A percentile compares a stretch with the other conserved stretches of the same genome.
These are phyloP conservation scores for Drosophila macrothrix DNA, from an alignment of 2,888 invertebrate genomes.

Conservation along the genomic window DNA sequence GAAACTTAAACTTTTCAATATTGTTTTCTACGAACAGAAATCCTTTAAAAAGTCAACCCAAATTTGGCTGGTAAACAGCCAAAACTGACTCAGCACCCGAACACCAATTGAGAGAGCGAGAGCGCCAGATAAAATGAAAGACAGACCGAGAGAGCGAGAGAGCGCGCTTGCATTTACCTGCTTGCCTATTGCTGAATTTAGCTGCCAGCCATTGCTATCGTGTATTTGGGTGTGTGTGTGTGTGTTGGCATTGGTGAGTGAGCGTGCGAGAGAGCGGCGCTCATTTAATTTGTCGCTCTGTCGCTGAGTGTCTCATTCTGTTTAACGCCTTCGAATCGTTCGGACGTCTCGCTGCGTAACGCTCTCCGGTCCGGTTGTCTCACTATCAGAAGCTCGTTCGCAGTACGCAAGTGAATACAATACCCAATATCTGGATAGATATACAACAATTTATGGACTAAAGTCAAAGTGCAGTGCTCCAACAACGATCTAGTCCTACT, in stretches of 20 bases:
- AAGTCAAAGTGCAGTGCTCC: slow-evolving; percentile 27
- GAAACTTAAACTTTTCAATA: slow-evolving; percentile 5
- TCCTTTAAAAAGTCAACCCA: slow-evolving; percentile 16
- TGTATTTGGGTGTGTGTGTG: background rate
- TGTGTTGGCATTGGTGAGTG: slow-evolving; percentile 6
- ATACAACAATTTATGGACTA: slow-evolving; percentile 9
- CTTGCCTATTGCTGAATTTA: slow-evolving; percentile 65
- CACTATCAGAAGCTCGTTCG: slow-evolving; percentile 33
- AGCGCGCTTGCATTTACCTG: slow-evolving; percentile 50
- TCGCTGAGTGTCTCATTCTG: slow-evolving; percentile 72
- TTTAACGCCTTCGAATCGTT: slow-evolving; percentile 75
- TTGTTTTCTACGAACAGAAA: background rate
- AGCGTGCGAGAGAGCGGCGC: slow-evolving; percentile 20
- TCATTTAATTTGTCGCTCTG: slow-evolving; percentile 57
- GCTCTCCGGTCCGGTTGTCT: slow-evolving; percentile 42
- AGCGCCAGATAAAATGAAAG: background rate
- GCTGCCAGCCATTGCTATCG: slow-evolving; percentile 5
- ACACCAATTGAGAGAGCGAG: slow-evolving; percentile 27
- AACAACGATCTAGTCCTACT: slow-evolving; percentile 27
- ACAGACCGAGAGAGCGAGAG: slow-evolving; percentile 9
- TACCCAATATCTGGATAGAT: background rate
- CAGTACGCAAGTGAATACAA: slow-evolving; percentile 23
- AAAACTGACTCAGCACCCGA: slow-evolving; percentile 40
- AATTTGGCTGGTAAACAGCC: slow-evolving; percentile 45
- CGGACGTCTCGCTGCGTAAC: slow-evolving; percentile 67